Base-by-base conservation (phyloP, 1,140 invertebrate species). In the Tachypleus tridentatus region DNA sequence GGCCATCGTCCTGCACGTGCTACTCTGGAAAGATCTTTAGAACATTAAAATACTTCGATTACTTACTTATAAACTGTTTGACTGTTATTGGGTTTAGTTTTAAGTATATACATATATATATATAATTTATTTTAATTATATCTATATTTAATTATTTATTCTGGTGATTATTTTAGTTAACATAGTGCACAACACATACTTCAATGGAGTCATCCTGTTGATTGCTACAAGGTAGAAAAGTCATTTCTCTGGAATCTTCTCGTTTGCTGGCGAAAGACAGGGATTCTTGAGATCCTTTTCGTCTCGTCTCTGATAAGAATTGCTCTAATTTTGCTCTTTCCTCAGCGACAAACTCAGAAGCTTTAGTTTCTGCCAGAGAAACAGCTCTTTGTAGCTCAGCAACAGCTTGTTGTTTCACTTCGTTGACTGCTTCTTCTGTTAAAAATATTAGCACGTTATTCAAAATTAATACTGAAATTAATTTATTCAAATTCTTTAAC, bases 391-490 rank as follows among this genome's bases (percentile, higher is more conserved):
- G 91, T 49, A 97, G 80, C 73, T 97, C 93, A 5, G 87, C 82
- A 53, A 96, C 85, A 0, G 93, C 92, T 76, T 93, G 91, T 7
- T 91, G 82, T 74, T 94, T 95, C 48, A 96, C 91, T 78, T 91
- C 84, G 69, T 84, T 82, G 50, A 88, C 85, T 3, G 85, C 85
- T 71, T 87, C 86, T 74, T 87, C 85, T 85, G 74, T 50, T 75
- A 73, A 49, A 29, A 29, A 29, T 29, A 29, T 29, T 29, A 29
- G 29, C 29, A 29, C 29, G 29, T 29, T 29, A 29, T 29, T 2
- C 29, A 29, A 29, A 29, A 29, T 29, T 29, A 29, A 29, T 2
- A 29, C 29, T 29, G 29, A 29, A 29, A 29, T 29, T 29, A 29
- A 29, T 29, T 29, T 29, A 29, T 29, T 29, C 29, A 29, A 29